Conservation (phyloP, 2,888 invertebrate genomes). For the Flabesymbios commensalis region DNA sequence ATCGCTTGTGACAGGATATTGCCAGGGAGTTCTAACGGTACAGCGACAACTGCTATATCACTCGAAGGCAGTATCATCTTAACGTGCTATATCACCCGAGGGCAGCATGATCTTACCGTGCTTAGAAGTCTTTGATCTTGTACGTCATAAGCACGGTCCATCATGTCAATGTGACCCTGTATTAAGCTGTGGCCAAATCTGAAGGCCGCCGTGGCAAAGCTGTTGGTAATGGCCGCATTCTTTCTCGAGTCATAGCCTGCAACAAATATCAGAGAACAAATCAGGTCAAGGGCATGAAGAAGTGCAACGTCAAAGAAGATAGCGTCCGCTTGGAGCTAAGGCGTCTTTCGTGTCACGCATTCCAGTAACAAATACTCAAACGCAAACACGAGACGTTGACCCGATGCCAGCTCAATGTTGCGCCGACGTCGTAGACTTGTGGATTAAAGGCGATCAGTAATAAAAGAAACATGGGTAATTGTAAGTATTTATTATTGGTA, state of each 20-base stretch:
- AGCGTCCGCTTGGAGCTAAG: no score
- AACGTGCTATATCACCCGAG: no score
- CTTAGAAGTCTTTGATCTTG: conserved; percentile 11
- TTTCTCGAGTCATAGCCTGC: conserved; percentile 28
- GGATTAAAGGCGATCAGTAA: no score
- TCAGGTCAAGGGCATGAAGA: no score
- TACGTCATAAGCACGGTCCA: conserved; percentile 9
- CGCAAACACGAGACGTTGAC: no score
- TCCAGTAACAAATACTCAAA: no score
- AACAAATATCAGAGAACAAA: not conserved
- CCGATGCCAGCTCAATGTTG: no score
- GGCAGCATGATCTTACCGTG: conserved; percentile 21
- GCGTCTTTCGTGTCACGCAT: no score
- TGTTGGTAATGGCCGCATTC: conserved; percentile 43
- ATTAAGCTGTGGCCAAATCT: conserved; percentile 46
- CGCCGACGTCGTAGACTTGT: not conserved
- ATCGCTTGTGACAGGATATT: not conserved
- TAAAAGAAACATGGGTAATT: no score
- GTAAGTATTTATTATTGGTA: no score
- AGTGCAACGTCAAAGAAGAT: no score
- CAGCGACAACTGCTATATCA: not conserved
- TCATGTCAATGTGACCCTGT: conserved; percentile 20
- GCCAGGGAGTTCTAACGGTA: not conserved
- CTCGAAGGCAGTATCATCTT: not conserved
- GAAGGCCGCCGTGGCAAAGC: conserved; percentile 52